These are phyloP conservation scores for Pristionchus exspectatus DNA, from an alignment of 2,888 invertebrate species.

Conservation along the genomic window DNA sequence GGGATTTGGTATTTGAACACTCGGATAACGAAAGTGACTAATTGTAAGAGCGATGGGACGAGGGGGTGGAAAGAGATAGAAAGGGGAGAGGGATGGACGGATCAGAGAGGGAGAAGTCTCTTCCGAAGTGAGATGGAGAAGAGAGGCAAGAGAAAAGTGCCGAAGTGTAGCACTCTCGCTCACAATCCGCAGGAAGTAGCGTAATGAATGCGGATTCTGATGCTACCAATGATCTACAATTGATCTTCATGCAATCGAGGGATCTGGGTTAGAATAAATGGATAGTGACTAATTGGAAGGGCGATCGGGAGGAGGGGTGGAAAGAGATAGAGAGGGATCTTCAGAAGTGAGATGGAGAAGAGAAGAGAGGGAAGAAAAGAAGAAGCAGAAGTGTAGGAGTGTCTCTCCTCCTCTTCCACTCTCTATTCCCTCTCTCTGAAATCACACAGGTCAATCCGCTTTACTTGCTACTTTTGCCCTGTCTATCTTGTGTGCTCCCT, in stretches of 20 bases:
- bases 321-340: not conserved
- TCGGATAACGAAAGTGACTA: slow-evolving; percentile 12
- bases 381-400: not conserved
- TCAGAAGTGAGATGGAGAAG: slow-evolving; percentile 3
- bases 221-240: no score
- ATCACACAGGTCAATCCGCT: slow-evolving; percentile 50
- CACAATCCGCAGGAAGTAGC: no score
- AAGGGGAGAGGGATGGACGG: slow-evolving; percentile 33
- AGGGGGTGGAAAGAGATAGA: slow-evolving; percentile 28
- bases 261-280: no score
- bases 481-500: not conserved
- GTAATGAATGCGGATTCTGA: no score
- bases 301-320: not conserved
- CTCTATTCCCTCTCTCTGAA: not conserved
- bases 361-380: slow-evolving; percentile 25
- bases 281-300: not conserved
- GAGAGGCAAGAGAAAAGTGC: not conserved
- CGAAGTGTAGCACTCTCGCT: no score
- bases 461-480: not conserved
- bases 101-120: not conserved
- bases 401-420: not conserved
- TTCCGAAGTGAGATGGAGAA: slow-evolving; percentile 14
- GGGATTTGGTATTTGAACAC: not conserved
- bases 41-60: not conserved
- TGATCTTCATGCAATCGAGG: no score